Evolutionary conservation across 2,797 vertebrate genomes (phyloP).

Genomic region (Vespertilio murinus): DNA sequence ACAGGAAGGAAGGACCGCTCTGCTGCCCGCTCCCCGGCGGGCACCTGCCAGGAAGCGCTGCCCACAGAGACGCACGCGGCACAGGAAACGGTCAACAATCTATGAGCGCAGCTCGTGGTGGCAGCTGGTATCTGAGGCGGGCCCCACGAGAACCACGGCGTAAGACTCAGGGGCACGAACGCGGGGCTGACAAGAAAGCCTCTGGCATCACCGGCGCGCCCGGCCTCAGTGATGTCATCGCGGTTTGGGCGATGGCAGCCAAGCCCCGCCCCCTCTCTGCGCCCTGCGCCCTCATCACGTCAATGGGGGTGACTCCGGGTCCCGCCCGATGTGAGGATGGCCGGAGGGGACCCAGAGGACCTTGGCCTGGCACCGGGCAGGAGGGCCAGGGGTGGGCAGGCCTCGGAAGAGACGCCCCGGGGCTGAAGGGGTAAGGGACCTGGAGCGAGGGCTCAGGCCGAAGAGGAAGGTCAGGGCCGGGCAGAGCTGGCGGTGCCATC

Average conservation of each 20-base stretch:
- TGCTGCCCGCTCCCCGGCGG: background rate
- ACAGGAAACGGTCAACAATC: background rate
- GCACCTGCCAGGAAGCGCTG: background rate
- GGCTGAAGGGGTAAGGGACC: background rate
- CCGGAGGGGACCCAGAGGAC: background rate
- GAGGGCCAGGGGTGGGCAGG: background rate
- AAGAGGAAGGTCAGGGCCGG: background rate
- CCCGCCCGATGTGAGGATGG: background rate
- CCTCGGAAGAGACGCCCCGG: background rate
- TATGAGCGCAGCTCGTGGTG: background rate
- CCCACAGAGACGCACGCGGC: background rate
- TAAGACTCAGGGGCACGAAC: accelerated
- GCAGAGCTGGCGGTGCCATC: background rate
- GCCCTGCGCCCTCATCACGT: background rate
- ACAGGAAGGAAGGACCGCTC: background rate
- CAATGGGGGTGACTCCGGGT: background rate
- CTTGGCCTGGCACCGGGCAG: background rate
- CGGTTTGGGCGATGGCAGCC: background rate
- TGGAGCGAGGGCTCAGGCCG: background rate
- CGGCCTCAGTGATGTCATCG: background rate
- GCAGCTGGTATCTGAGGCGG: accelerated
- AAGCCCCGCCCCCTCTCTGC: background rate
- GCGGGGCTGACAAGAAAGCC: background rate
- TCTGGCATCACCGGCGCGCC: background rate
- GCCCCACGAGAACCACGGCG: background rate